Evolutionary conservation across 1,140 invertebrate species (phyloP).

Genomic region (Homalodisca vitripennis): DNA sequence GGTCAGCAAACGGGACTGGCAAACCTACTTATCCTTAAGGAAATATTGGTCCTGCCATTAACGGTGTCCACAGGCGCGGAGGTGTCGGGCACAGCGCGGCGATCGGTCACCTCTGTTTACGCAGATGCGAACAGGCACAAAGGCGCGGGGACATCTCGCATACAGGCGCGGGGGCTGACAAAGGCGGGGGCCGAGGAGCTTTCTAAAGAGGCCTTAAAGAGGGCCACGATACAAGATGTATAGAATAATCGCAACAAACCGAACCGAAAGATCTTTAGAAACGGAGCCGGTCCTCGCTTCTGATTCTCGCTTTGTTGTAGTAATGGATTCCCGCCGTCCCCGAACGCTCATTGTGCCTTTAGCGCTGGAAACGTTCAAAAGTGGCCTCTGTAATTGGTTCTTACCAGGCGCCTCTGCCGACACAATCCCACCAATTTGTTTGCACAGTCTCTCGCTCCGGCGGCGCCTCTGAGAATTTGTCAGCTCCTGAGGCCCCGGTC

Average conservation of each 20-base stretch:
- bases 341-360: neutral
- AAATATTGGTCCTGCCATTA: slow-evolving; percentile 22
- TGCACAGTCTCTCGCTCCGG: slow-evolving; percentile 10
- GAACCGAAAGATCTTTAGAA: neutral
- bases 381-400: slow-evolving; percentile 7
- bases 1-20: no score
- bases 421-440: slow-evolving; percentile 24
- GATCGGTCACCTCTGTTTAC: neutral
- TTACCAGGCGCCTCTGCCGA: neutral
- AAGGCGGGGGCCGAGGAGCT: neutral
- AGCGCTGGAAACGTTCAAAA: neutral
- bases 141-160: slow-evolving; percentile 4
- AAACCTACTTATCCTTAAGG: no score
- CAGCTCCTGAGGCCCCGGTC: neutral
- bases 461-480: slow-evolving; percentile 8
- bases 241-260: slow-evolving; percentile 4
- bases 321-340: slow-evolving; percentile 13
- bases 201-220: slow-evolving; percentile 27
- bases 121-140: slow-evolving; percentile 3
- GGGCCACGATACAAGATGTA: slow-evolving; percentile 17
- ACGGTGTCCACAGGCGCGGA: neutral
- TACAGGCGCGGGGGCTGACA: neutral
- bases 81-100: neutral
- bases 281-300: slow-evolving; percentile 17
- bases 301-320: slow-evolving; percentile 13